Evolutionary conservation across 2,888 invertebrate species (phyloP).

Genomic region (Antitype chi): DNA sequence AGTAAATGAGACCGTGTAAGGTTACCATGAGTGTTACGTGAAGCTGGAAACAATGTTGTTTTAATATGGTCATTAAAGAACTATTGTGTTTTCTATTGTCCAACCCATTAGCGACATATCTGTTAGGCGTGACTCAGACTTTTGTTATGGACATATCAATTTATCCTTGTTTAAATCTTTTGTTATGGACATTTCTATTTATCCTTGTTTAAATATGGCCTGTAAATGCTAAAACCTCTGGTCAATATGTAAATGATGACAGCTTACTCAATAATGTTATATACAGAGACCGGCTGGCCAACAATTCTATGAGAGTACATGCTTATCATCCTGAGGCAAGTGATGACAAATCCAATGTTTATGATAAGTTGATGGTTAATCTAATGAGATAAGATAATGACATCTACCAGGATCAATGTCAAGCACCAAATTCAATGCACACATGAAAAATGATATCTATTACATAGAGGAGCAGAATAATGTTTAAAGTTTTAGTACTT

Average conservation of each 20-base stretch:
- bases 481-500: constrained; percentile 49
- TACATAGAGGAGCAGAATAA: constrained; percentile 55
- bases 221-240: constrained; percentile 19
- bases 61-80: constrained; percentile 64
- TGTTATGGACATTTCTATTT: constrained; percentile 52
- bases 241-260: constrained; percentile 20
- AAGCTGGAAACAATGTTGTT: constrained; percentile 65
- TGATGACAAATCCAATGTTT: constrained; percentile 67
- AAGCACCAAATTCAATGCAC: constrained; percentile 57
- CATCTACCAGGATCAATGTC: constrained; percentile 64
- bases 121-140: constrained; percentile 60
- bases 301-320: constrained; percentile 44
- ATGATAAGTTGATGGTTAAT: constrained; percentile 69
- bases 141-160: constrained; percentile 54
- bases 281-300: constrained; percentile 8
- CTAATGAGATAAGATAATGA: constrained; percentile 69
- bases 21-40: constrained; percentile 65
- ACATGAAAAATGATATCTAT: constrained; percentile 39
- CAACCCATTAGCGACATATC: constrained; percentile 59
- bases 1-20: constrained; percentile 36
- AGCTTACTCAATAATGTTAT: constrained; percentile 21
- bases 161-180: constrained; percentile 48
- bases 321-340: constrained; percentile 59
- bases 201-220: constrained; percentile 36
- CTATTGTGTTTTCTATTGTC: constrained; percentile 59